Evolutionary conservation across 2,113 vertebrate species (phyloP).

Genomic region (Leiothrix lutea): DNA sequence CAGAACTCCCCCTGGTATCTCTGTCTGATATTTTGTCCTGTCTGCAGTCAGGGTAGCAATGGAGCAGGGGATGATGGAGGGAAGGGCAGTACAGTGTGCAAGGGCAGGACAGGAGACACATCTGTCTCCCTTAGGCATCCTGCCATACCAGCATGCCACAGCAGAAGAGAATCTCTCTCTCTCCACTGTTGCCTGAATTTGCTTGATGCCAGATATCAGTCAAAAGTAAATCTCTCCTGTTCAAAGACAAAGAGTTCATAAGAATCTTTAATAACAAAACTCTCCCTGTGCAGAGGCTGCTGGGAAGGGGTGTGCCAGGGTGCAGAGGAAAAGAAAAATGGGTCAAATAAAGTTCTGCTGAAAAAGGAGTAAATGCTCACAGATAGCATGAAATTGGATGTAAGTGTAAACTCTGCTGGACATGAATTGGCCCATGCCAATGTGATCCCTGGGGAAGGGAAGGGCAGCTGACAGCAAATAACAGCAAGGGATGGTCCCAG

Average conservation of each 20-base stretch:
- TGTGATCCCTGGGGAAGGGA: not conserved
- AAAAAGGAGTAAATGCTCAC: not conserved
- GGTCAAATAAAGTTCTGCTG: not conserved
- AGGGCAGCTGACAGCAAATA: not conserved
- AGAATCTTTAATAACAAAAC: not conserved
- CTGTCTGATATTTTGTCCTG: fast-evolving
- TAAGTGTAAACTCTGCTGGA: not conserved
- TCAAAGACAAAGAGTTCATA: not conserved
- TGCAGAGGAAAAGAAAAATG: not conserved
- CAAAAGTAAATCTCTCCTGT: not conserved
- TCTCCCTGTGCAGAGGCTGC: not conserved
- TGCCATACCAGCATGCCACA: not conserved
- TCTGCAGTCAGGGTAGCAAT: fast-evolving
- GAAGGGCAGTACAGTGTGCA: not conserved
- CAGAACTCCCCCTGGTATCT: not conserved
- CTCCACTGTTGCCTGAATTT: not conserved
- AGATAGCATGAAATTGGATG: not conserved
- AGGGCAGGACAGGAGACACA: not conserved
- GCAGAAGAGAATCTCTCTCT: not conserved
- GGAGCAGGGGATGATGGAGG: not conserved
- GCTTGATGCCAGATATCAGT: not conserved
- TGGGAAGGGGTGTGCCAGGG: not conserved
- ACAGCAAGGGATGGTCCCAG: not conserved
- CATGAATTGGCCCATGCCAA: not conserved
- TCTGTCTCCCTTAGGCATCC: not conserved